Percentiles rank a stretch among this genome's conserved stretches.
Conservation (phyloP, 1,140 invertebrate species). For the Stratiolaelaps scimitus region DNA sequence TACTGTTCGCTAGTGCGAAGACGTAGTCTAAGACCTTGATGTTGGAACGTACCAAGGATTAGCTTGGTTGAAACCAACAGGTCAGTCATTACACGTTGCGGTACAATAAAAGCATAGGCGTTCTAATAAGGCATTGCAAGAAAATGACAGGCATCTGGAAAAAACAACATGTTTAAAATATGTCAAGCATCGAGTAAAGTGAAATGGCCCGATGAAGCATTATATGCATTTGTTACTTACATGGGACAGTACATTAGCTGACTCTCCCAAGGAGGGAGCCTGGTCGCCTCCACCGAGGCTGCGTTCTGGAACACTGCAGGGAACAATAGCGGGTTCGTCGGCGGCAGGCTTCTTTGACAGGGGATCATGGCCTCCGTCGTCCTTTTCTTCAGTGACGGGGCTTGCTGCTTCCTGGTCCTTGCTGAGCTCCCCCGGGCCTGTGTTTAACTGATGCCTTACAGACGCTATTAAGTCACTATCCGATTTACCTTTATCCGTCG, state of each 20-base stretch:
- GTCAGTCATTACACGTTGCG: no score
- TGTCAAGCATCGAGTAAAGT: no score
- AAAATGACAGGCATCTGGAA: no score
- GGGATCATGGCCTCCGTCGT: neutral
- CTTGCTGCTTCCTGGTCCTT: neutral
- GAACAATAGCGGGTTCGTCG: neutral
- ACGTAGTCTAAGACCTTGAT: no score
- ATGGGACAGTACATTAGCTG: neutral
- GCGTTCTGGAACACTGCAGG: neutral
- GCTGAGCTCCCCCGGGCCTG: neutral
- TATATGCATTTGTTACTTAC: neutral
- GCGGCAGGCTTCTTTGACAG: neutral
- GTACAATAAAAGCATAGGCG: no score
- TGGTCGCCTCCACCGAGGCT: neutral
- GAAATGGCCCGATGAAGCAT: neutral
- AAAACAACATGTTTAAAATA: no score
- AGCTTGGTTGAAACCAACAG: no score
- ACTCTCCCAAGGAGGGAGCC: neutral
- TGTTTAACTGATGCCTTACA: constrained; percentile 9
- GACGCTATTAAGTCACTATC: neutral
- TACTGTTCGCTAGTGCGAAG: no score
- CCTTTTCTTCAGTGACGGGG: neutral
- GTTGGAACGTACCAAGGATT: no score
- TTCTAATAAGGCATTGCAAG: no score
- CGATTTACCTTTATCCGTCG: neutral